Evolutionary conservation across 2,113 vertebrate genomes (phyloP).

Genomic region (Mesitornis unicolor): DNA sequence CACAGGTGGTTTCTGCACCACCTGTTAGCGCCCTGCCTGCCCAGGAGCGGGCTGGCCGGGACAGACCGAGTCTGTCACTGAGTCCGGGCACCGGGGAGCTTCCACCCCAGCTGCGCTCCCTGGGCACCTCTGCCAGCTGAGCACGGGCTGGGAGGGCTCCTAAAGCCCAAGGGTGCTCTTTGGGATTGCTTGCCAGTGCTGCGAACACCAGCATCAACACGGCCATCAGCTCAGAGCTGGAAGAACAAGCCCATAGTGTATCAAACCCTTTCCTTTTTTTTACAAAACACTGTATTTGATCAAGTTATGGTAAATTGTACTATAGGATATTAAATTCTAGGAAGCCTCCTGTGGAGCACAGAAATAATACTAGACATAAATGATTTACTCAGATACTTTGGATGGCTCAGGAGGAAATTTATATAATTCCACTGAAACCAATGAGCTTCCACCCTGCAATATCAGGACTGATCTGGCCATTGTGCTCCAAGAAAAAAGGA

Average conservation of each 20-base stretch:
- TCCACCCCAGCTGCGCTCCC: accelerated
- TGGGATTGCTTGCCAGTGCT: not conserved
- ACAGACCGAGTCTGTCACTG: not conserved
- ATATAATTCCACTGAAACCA: not conserved
- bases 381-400: not conserved
- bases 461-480: not conserved
- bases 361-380: not conserved
- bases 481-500: not conserved
- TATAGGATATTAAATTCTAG: not conserved
- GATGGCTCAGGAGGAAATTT: not conserved
- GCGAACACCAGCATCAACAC: not conserved
- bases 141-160: not conserved
- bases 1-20: not conserved
- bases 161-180: accelerated
- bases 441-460: not conserved
- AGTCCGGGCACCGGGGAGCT: accelerated
- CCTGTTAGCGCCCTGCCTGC: not conserved
- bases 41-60: too few species aligned
- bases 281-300: not conserved
- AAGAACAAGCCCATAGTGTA: not conserved
- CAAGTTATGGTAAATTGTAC: not conserved
- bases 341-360: not conserved
- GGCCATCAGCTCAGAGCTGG: not conserved
- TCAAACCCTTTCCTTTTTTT: not conserved
- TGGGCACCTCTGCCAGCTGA: accelerated